A percentile compares a stretch with the other conserved stretches of the same genome.
Evolutionary conservation across 2,888 invertebrate species (phyloP).

Genomic region (Incurvaria masculella): DNA sequence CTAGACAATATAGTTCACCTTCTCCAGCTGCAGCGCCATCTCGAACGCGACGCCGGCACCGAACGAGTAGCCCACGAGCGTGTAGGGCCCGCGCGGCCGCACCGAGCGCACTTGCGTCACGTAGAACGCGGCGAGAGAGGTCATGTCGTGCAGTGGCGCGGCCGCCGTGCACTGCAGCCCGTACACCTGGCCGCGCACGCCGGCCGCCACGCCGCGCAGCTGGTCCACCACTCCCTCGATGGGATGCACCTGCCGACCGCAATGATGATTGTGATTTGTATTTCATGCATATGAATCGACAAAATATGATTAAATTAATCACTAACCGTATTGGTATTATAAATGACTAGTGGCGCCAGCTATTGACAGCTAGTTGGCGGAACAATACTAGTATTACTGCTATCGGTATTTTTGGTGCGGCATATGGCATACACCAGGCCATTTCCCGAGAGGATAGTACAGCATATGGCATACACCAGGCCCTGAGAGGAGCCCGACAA

Average conservation of each 20-base stretch:
- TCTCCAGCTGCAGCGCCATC: slow-evolving; percentile 84
- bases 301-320: neutral
- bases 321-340: no score
- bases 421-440: no score
- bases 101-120: slow-evolving; percentile 68
- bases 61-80: slow-evolving; percentile 92
- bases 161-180: slow-evolving; percentile 86
- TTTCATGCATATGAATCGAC: no score
- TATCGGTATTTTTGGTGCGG: no score
- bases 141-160: slow-evolving; percentile 70
- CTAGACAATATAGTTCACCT: no score
- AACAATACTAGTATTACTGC: no score
- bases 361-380: no score
- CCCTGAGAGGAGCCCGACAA: no score
- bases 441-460: no score
- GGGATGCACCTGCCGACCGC: slow-evolving; percentile 70
- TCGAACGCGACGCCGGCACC: slow-evolving; percentile 94
- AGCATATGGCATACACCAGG: no score
- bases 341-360: no score
- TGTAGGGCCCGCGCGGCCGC: slow-evolving; percentile 82
- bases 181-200: slow-evolving; percentile 73
- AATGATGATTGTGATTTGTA: no score
- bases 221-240: slow-evolving; percentile 83
- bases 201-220: slow-evolving; percentile 67
- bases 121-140: slow-evolving; percentile 70